Evolutionary conservation across 2,113 vertebrate genomes (phyloP).

Genomic region (Mystacornis crossleyi): DNA sequence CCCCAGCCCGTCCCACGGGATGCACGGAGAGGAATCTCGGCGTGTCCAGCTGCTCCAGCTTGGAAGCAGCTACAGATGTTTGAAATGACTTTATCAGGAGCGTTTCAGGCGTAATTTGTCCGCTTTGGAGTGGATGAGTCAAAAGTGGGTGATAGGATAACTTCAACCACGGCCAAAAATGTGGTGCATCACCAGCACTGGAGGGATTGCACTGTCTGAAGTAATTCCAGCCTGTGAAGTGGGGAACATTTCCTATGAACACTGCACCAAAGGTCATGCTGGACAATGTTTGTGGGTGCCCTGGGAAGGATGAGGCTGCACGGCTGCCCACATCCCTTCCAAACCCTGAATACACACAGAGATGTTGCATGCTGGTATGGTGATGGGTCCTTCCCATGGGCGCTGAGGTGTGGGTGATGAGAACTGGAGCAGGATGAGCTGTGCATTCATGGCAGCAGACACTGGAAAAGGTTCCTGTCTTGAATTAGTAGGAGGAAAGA

Average conservation of each 20-base stretch:
- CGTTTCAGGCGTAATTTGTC: not conserved
- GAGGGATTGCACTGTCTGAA: too few species aligned
- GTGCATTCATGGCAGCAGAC: not conserved
- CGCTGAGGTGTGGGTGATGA: not conserved
- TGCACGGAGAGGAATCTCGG: not conserved
- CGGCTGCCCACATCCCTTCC: not conserved
- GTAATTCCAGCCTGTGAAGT: not conserved
- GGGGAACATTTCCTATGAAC: not conserved
- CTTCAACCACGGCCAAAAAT: not conserved
- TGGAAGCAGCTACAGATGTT: not conserved
- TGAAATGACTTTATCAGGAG: not conserved
- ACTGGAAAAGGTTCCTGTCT: not conserved
- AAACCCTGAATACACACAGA: too few species aligned
- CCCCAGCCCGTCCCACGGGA: not conserved
- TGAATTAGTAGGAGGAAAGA: not conserved
- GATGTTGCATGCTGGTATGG: not conserved
- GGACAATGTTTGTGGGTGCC: not conserved
- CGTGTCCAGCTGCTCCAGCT: not conserved
- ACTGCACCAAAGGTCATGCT: too few species aligned
- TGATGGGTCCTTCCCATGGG: fast-evolving
- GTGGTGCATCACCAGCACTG: not conserved
- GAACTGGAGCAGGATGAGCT: not conserved
- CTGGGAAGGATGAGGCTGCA: not conserved
- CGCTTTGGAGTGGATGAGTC: not conserved
- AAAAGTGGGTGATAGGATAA: not conserved